Evolutionary conservation across 2,797 vertebrate species (phyloP), one percentile per base, ranked within the genome.

Genomic region (Gobionotothen gibberifrons): DNA sequence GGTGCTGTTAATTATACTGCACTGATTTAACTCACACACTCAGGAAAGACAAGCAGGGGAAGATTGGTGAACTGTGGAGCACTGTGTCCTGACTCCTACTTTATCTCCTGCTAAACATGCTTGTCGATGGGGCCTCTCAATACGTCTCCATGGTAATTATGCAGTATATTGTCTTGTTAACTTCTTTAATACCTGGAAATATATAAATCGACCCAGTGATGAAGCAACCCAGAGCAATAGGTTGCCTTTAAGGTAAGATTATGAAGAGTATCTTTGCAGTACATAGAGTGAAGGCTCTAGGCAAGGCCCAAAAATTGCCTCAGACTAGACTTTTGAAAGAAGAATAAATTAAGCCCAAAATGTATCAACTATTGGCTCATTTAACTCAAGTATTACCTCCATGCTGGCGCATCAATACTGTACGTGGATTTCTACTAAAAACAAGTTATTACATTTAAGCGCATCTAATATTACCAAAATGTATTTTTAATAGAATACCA

Each of bases 1-100:
- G 82, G 74, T 81, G 62, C 62, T 74, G 88, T 87, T 92, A 89
- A 94, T 93, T 87, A 87, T 64, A 89, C 48, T 78, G 59, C 83
- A 74, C 76, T 86, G 80, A 88, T 89, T 86, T 84, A 86, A 76
- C 85, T 79, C 49, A 32, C 59, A 36, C 0, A 5, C 76, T 76
- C 74, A 22, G 77, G 43, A 51, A 55, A 74, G 84, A 81, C 70
- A 62, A 56, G 81, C 65, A 59, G 52, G 65, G 74, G 85, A 75
- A 62, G 83, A 60, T 62, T n/a, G 22, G 73, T 76, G 76, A 77
- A 82, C 79, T 71, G 83, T 71, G 68, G 73, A 69, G 82, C 85
- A 32, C 60, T 16, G 52, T 32, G 78, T 60, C 56, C 66, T 58
- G 69, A 70, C 78, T 70, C 62, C 49, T 71, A 15, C 82, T 86